These are phyloP conservation scores for Harpalus rufipes DNA, from an alignment of 2,888 invertebrate species.

Conservation along the genomic window DNA sequence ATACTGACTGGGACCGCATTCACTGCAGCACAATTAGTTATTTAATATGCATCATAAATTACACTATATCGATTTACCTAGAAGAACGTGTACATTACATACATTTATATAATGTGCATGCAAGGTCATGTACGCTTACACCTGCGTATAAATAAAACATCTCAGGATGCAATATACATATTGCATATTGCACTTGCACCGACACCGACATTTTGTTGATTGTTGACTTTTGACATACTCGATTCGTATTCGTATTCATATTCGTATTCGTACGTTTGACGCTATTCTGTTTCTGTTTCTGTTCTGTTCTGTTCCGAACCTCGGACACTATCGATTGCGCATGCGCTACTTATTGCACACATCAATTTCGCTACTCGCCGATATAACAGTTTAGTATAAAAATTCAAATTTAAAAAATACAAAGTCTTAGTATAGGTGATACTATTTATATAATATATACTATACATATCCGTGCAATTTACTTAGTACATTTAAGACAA, in stretches of 20 bases:
- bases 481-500: conserved; percentile 71
- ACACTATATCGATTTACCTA: conserved; percentile 74
- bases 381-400: conserved; percentile 78
- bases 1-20: conserved; percentile 54
- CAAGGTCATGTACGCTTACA: conserved; percentile 52
- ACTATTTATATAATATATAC: conserved; percentile 77
- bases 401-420: conserved; percentile 79
- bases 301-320: no score
- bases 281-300: background rate
- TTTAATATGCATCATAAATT: conserved; percentile 64
- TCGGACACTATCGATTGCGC: conserved; percentile 70
- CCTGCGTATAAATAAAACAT: conserved; percentile 51
- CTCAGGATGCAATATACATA: conserved; percentile 14
- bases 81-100: conserved; percentile 73
- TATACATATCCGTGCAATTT: conserved; percentile 78
- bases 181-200: conserved; percentile 4
- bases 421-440: conserved; percentile 78
- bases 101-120: conserved; percentile 65
- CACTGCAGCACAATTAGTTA: conserved; percentile 54
- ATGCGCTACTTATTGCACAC: conserved; percentile 76
- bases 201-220: conserved; percentile 17
- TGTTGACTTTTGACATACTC: no score
- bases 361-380: conserved; percentile 77
- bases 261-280: conserved; percentile 18
- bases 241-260: no score